Conservation (phyloP, 92 coral and sea anemone species). For the Pocillopora grandis region DNA sequence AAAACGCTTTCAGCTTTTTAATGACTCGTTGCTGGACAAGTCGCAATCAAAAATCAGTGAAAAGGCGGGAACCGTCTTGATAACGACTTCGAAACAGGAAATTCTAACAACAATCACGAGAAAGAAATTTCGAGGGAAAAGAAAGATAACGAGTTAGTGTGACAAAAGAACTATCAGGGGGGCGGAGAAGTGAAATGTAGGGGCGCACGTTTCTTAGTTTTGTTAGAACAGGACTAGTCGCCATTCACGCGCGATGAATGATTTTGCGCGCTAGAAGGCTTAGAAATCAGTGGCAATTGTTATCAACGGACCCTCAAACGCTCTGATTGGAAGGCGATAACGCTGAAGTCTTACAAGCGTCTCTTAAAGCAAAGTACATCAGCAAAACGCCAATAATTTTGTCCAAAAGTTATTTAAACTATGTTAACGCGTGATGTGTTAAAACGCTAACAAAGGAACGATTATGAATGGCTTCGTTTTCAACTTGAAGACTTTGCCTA, state of each 20-base stretch:
- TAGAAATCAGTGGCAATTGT: too few species aligned
- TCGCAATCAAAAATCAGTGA: slow-evolving; percentile 8
- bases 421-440: background rate
- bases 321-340: background rate
- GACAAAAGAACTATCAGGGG: slow-evolving; percentile 22
- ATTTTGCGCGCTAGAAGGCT: background rate
- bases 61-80: slow-evolving; percentile 32
- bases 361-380: background rate
- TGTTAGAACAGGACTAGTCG: background rate
- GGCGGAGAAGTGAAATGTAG: slow-evolving; percentile 38
- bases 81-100: slow-evolving; percentile 41
- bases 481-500: background rate
- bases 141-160: background rate
- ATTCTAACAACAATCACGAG: slow-evolving; percentile 30
- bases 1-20: slow-evolving; percentile 14
- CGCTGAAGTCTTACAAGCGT: background rate
- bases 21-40: slow-evolving; percentile 10
- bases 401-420: background rate
- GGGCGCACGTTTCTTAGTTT: background rate
- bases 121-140: slow-evolving; percentile 12
- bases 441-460: slow-evolving; percentile 12
- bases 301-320: background rate
- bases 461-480: slow-evolving; percentile 2
- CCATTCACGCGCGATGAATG: background rate
- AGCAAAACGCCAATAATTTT: background rate